Evolutionary conservation across 1,140 invertebrate species (phyloP).

Genomic region (Dendroctonus valens): DNA sequence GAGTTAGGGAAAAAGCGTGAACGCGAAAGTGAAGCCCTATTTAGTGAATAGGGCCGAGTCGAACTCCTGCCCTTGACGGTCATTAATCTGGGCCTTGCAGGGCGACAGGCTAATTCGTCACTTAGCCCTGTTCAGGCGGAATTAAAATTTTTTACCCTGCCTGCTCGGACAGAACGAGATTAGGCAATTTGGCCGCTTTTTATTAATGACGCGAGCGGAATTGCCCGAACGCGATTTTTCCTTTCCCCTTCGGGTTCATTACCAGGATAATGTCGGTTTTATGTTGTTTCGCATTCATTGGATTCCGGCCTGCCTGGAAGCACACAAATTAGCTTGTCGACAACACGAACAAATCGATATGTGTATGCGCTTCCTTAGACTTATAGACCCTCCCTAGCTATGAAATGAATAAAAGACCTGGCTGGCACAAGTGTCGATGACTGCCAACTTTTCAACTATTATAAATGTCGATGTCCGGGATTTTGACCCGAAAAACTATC

Average conservation of each 20-base stretch:
- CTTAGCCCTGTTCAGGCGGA: constrained; percentile 28
- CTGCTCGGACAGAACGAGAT: constrained; percentile 27
- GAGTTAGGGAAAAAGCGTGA: constrained; percentile 1
- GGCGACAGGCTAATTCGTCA: constrained; percentile 32
- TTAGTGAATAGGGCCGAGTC: constrained; percentile 23
- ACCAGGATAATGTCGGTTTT: constrained; percentile 10
- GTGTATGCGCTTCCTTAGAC: no score
- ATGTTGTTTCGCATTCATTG: no score
- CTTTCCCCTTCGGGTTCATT: constrained; percentile 4
- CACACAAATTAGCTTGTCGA: no score
- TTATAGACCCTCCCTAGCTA: no score
- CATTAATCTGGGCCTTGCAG: constrained; percentile 29
- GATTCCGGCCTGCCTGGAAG: no score
- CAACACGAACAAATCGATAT: no score
- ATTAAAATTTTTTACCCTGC: constrained; percentile 30
- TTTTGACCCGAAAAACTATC: no score
- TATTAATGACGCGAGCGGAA: constrained; percentile 13
- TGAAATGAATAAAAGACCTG: no score
- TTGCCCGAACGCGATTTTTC: constrained; percentile 3
- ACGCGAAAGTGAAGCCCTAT: constrained; percentile 10
- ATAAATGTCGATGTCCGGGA: no score
- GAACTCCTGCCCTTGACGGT: constrained; percentile 29
- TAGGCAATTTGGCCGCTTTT: constrained; percentile 28
- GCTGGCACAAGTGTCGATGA: constrained; percentile 29
- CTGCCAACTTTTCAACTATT: constrained; percentile 30